Conservation (phyloP, 1,140 invertebrate genomes). For the Rhopalosiphum padi region DNA sequence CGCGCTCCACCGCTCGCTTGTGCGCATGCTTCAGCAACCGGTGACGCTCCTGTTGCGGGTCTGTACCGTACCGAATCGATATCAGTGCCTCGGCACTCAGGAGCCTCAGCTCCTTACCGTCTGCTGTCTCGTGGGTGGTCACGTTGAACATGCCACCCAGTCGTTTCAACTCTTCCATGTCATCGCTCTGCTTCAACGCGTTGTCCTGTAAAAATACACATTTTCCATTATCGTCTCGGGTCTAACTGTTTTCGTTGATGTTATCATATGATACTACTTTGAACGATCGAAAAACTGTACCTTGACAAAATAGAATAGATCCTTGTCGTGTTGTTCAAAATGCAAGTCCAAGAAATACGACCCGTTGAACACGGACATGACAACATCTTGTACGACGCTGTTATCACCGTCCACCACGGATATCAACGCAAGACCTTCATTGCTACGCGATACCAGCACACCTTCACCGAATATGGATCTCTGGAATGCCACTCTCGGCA, state of each 20-base stretch:
- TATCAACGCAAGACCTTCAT: conserved; percentile 77
- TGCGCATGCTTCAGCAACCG: conserved; percentile 90
- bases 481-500: conserved; percentile 81
- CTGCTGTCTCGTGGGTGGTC: conserved; percentile 86
- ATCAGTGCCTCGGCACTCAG: conserved; percentile 88
- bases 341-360: conserved; percentile 90
- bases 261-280: background rate
- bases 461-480: conserved; percentile 89
- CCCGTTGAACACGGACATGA: conserved; percentile 92
- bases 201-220: conserved; percentile 69
- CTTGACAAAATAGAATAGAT: conserved; percentile 95
- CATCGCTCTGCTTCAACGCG: conserved; percentile 83
- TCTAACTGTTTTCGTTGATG: background rate
- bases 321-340: conserved; percentile 90
- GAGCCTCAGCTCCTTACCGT: conserved; percentile 79
- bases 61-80: conserved; percentile 85
- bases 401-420: conserved; percentile 86
- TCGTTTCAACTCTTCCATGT: conserved; percentile 84
- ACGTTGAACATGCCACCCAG: conserved; percentile 92
- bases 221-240: background rate
- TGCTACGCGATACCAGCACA: conserved; percentile 82
- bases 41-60: conserved; percentile 82
- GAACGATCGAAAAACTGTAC: conserved; percentile 34
- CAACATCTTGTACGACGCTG: conserved; percentile 88
- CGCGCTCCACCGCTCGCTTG: conserved; percentile 85